Evolutionary conservation across 2,888 invertebrate genomes (phyloP).

Genomic region (Congeria kusceri): DNA sequence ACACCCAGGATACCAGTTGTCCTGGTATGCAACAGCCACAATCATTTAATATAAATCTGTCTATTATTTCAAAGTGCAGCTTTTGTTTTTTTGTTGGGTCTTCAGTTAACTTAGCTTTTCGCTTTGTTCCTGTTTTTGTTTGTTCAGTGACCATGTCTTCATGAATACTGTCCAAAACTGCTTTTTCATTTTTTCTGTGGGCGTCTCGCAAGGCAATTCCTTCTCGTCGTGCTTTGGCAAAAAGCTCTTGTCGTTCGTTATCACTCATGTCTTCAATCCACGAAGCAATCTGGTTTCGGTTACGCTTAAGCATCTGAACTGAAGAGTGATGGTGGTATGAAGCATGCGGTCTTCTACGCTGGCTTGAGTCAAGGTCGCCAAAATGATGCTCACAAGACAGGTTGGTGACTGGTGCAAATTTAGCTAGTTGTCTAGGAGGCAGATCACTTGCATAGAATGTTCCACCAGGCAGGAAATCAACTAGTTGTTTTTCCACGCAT

Average conservation of each 20-base stretch:
- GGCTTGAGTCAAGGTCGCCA: conserved; percentile 54
- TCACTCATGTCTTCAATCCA: conserved; percentile 31
- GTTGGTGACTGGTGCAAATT: conserved; percentile 45
- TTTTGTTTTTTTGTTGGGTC: neutral
- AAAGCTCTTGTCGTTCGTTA: neutral
- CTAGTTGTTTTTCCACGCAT: conserved; percentile 35
- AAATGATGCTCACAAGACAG: conserved; percentile 61
- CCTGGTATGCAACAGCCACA: conserved; percentile 43
- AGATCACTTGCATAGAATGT: neutral
- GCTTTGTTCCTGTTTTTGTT: neutral
- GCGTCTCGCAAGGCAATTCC: conserved; percentile 5
- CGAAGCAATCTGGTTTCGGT: conserved; percentile 26
- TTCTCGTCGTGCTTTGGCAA: conserved; percentile 22
- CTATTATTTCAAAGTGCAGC: no score
- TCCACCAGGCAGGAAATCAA: conserved; percentile 50
- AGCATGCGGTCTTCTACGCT: conserved; percentile 46
- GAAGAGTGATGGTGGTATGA: conserved; percentile 50
- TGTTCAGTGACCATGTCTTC: neutral
- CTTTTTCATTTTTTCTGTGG: conserved; percentile 18
- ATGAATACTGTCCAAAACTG: conserved; percentile 14
- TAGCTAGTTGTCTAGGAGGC: neutral
- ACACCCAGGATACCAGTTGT: conserved; percentile 12
- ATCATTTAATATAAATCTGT: conserved; percentile 9
- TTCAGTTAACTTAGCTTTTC: neutral
- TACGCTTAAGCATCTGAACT: conserved; percentile 58